Evolutionary conservation across 2,113 vertebrate genomes (phyloP).

Genomic region (Uria lomvia): DNA sequence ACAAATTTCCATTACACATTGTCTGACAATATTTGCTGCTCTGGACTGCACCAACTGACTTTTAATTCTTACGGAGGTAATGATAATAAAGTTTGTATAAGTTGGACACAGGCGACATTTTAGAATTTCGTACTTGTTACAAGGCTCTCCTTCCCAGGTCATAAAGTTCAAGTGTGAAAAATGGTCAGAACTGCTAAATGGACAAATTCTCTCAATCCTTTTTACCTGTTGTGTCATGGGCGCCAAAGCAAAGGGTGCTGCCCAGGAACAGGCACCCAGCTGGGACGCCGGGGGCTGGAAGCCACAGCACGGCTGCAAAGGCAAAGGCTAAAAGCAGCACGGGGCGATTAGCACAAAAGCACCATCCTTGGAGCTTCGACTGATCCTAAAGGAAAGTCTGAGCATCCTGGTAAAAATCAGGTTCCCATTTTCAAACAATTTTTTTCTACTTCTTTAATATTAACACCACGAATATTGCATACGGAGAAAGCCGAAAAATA

Average conservation of each 20-base stretch:
- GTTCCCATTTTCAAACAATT: neutral
- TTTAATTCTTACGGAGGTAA: neutral
- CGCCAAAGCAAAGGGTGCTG: neutral
- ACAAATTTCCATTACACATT: neutral
- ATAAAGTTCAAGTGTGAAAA: neutral
- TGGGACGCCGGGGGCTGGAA: neutral
- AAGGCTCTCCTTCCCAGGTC: neutral
- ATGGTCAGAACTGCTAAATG: neutral
- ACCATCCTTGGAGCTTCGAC: neutral
- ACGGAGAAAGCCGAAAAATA: neutral
- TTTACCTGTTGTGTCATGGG: neutral
- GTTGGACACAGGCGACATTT: neutral
- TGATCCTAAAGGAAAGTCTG: neutral
- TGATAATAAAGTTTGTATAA: neutral
- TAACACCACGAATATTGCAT: neutral
- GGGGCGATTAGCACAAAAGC: neutral
- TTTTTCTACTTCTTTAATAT: neutral
- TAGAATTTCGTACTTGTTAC: neutral
- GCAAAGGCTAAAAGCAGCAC: neutral
- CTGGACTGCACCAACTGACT: neutral
- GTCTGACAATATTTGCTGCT: constrained; percentile 27
- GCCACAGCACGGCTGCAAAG: neutral
- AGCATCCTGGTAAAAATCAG: neutral
- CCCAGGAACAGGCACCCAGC: neutral
- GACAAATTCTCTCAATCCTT: neutral